phyloP scores from a whole-genome alignment of 1,140 invertebrate species.

The Drosophila quadrilineata region DNA sequence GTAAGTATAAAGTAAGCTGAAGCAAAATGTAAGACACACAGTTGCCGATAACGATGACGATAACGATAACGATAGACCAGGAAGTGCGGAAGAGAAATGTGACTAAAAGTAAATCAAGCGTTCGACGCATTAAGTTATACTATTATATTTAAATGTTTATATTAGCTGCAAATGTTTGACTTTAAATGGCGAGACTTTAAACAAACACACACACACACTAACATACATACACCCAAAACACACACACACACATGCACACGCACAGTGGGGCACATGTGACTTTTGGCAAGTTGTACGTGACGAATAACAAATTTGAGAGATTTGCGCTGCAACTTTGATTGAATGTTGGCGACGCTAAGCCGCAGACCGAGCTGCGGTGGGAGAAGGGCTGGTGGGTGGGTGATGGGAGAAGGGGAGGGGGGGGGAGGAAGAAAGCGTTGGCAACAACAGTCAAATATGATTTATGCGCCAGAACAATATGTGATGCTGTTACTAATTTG shows the following conservation, averaged over 20 bases:
- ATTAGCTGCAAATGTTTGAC: conserved; percentile 22
- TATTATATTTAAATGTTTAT: conserved; percentile 17
- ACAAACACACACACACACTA: conserved; percentile 7
- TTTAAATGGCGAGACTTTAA: conserved; percentile 26
- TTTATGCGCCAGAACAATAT: conserved; percentile 54
- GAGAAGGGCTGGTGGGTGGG: too few species aligned
- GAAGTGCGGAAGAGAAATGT: too few species aligned
- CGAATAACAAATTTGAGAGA: conserved; percentile 76
- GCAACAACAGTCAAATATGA: conserved; percentile 73
- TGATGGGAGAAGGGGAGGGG: too few species aligned
- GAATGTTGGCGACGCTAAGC: conserved; percentile 55
- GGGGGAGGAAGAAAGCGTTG: too few species aligned
- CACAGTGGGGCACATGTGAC: conserved; percentile 30
- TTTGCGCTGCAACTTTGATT: conserved; percentile 72
- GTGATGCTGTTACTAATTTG: conserved; percentile 22
- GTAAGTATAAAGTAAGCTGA: too few species aligned
- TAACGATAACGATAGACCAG: conserved; percentile 17
- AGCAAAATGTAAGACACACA: not conserved
- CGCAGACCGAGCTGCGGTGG: conserved; percentile 47
- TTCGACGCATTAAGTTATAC: not conserved
- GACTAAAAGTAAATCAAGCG: too few species aligned
- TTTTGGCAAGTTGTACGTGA: conserved; percentile 65
- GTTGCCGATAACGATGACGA: conserved; percentile 30
- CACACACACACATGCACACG: not conserved
- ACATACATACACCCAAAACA: conserved; percentile 4